Base-by-base conservation (phyloP, 2,113 vertebrate genomes). In the Cryptoleucopteryx plumbea region DNA sequence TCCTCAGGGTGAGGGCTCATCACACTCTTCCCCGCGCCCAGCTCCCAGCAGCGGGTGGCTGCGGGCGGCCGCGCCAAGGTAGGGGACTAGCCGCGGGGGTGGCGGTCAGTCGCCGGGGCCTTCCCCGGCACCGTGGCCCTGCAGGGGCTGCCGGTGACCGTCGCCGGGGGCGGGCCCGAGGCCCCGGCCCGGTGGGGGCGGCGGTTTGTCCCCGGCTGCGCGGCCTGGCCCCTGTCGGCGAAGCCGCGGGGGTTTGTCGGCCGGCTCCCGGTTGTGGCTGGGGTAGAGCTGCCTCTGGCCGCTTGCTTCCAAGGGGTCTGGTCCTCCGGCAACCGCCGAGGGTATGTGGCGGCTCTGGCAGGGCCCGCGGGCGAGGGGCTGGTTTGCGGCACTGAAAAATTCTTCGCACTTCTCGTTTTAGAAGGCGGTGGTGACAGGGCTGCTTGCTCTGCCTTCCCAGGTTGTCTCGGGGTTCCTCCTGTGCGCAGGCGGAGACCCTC, bases 321-420 rank as follows among this genome's bases (percentile, higher is more conserved):
- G 5, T 8, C 3, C 23, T 15, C 13, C 34, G 2, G 89, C 14
- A 1, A 1, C 6, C 2, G n/a, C 18, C 10, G 34, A 22, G 43
- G 38, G 71, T 10, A 6, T 11, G 47, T 16, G n/a, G 59, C 8
- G 38, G 53, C 43, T 25, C 19, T 7, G 48, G 16, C 40, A 5
- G 65, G 29, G 58, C 26, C 56, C 36, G 20, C 4, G 32, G 61
- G 55, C 23, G 2, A 22, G 82, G 20, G 63, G 3, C 53, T 7
- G 84, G 40, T n/a, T n/a, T 14, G 68, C 11, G 14, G 9, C 10
- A 7, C n/a, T 21, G 48, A 2, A 5, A 34, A 48, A 2, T 9
- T 0, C 10, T 32, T 2, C 1, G 31, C 45, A 0, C 23, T 85
- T 87, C 23, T 55, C 21, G 3, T 55, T 75, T 1, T 32, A 2